These are phyloP conservation scores for Vanessa tameamea DNA, from an alignment of 1,140 invertebrate species.

Conservation along the genomic window DNA sequence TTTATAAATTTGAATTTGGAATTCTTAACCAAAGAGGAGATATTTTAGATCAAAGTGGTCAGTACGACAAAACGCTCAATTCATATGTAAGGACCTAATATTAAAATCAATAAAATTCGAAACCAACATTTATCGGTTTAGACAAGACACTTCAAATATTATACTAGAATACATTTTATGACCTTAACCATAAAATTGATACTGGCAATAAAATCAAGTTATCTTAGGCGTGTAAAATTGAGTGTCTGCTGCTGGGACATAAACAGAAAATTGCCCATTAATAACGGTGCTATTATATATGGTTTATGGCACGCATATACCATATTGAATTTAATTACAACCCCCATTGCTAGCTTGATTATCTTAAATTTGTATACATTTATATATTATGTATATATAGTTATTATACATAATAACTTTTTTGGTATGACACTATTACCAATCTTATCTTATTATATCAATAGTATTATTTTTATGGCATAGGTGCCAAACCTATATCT, in stretches of 20 bases:
- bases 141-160: slow-evolving; percentile 23
- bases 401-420: too few species aligned
- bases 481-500: too few species aligned
- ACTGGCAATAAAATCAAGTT: slow-evolving; percentile 58
- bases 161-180: slow-evolving; percentile 47
- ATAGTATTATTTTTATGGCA: too few species aligned
- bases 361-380: too few species aligned
- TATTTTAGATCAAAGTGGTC: too few species aligned
- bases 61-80: too few species aligned
- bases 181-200: slow-evolving; percentile 55
- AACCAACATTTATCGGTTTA: background rate
- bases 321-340: slow-evolving; percentile 12
- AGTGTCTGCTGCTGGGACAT: slow-evolving; percentile 45
- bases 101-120: background rate
- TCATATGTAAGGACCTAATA: too few species aligned
- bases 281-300: slow-evolving; percentile 34
- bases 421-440: too few species aligned
- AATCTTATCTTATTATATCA: too few species aligned
- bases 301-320: slow-evolving; percentile 19
- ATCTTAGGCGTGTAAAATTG: slow-evolving; percentile 57
- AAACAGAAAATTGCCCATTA: slow-evolving; percentile 51
- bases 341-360: background rate
- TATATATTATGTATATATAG: too few species aligned
- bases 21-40: too few species aligned
- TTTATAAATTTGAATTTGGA: too few species aligned